phyloP scores from a whole-genome alignment of 2,113 vertebrate species.

The Toxotes chatareus region DNA sequence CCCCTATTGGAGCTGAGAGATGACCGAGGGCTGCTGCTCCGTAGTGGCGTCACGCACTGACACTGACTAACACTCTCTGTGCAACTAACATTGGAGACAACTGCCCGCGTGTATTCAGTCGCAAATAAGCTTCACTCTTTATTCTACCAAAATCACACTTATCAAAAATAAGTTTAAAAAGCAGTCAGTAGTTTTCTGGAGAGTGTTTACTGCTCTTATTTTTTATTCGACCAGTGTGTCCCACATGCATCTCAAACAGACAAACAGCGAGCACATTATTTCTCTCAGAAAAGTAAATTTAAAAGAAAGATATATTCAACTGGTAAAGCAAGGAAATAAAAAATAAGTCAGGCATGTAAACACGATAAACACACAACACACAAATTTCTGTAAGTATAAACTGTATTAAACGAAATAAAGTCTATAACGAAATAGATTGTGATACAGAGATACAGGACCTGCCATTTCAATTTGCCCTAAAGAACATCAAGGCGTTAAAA shows the following conservation, averaged over 20 bases:
- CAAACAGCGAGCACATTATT: neutral
- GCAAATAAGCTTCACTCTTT: neutral
- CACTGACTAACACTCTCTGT: neutral
- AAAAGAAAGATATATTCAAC: too few relatives aligned
- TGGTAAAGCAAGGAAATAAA: neutral
- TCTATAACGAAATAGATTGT: neutral
- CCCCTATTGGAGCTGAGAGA: constrained; percentile 80
- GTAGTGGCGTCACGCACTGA: neutral
- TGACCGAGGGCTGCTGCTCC: constrained; percentile 8
- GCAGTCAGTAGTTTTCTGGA: neutral
- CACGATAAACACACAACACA: too few relatives aligned
- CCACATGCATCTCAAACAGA: neutral
- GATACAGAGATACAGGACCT: neutral
- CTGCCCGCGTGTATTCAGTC: neutral
- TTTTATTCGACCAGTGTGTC: neutral
- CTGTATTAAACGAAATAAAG: neutral
- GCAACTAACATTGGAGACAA: too few relatives aligned
- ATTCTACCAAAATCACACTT: neutral
- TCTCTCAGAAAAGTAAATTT: neutral
- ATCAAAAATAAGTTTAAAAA: neutral
- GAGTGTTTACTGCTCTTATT: neutral
- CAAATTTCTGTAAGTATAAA: neutral
- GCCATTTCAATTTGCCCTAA: neutral
- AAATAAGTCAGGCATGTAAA: neutral
- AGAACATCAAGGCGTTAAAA: too few relatives aligned